Percentiles rank a stretch among this genome's conserved stretches.
phyloP scores from a whole-genome alignment of 2,888 invertebrate species.

The Omphaloscelis lunosa region DNA sequence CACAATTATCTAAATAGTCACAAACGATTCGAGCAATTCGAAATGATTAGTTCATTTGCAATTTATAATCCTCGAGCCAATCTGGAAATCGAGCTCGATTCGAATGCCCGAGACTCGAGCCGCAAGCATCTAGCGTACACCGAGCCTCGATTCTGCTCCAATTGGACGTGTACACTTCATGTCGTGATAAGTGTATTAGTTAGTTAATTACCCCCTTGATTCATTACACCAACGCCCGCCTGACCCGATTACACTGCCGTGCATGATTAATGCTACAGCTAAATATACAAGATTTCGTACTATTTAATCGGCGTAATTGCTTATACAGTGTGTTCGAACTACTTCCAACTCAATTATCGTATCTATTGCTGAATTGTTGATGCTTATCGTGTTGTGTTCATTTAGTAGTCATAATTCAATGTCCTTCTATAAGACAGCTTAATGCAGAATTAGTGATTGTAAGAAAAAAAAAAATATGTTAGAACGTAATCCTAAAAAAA shows the following conservation, averaged over 20 bases:
- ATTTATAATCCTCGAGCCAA: slow-evolving; percentile 55
- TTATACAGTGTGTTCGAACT: slow-evolving; percentile 55
- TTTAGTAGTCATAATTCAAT: slow-evolving; percentile 51
- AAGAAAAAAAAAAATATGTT: slow-evolving; percentile 32
- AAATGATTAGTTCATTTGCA: slow-evolving; percentile 56
- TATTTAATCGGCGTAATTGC: slow-evolving; percentile 79
- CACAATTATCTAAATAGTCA: slow-evolving; percentile 30
- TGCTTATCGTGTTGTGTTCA: slow-evolving; percentile 63
- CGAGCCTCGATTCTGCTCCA: slow-evolving; percentile 70
- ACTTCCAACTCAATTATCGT: slow-evolving; percentile 68
- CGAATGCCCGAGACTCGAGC: slow-evolving; percentile 30
- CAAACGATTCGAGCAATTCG: slow-evolving; percentile 48
- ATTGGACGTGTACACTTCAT: slow-evolving; percentile 76
- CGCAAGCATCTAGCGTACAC: slow-evolving; percentile 51
- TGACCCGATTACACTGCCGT: slow-evolving; percentile 79
- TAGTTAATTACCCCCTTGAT: slow-evolving; percentile 86
- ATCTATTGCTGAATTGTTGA: slow-evolving; percentile 70
- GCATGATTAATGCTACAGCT: slow-evolving; percentile 83
- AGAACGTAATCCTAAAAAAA: slow-evolving; percentile 20
- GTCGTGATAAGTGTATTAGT: slow-evolving; percentile 84
- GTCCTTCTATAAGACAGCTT: slow-evolving; percentile 29
- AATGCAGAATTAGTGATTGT: slow-evolving; percentile 28
- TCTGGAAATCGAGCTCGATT: slow-evolving; percentile 45
- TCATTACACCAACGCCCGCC: slow-evolving; percentile 79
- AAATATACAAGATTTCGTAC: slow-evolving; percentile 80